phyloP scores from a whole-genome alignment of 2,888 invertebrate species.

The Calameuta idolon region DNA sequence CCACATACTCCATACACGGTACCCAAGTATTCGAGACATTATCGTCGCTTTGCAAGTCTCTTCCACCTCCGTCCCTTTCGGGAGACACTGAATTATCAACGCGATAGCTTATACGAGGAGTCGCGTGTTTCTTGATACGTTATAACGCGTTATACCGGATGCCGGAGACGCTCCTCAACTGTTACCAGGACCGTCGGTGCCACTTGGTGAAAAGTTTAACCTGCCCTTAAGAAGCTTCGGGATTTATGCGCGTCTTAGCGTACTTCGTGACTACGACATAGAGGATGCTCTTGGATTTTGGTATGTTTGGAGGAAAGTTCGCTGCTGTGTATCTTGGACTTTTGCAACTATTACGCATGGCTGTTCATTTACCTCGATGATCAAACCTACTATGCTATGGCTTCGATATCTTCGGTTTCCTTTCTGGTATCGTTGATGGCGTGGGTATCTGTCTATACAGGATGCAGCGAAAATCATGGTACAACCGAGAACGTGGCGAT shows the following conservation, averaged over 20 bases:
- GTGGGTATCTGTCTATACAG: background rate
- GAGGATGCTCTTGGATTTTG: background rate
- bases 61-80: constrained; percentile 10
- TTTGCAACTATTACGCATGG: background rate
- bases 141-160: background rate
- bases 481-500: too few relatives aligned
- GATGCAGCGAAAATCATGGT: too few relatives aligned
- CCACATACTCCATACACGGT: constrained; percentile 9
- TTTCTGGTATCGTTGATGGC: background rate
- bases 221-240: background rate
- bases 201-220: background rate
- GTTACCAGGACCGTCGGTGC: background rate
- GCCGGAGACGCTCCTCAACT: background rate
- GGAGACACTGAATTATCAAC: constrained; percentile 27
- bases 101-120: constrained; percentile 10
- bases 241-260: background rate
- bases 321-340: background rate
- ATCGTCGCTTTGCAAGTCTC: constrained; percentile 40
- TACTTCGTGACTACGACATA: background rate
- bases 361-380: background rate
- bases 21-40: constrained; percentile 31
- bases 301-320: background rate
- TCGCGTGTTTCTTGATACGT: constrained; percentile 7
- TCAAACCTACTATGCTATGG: background rate
- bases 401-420: background rate